These are phyloP conservation scores for Ophiothrix spiculata DNA, from an alignment of 35 echinoderm and acorn worm genomes.

Conservation along the genomic window DNA sequence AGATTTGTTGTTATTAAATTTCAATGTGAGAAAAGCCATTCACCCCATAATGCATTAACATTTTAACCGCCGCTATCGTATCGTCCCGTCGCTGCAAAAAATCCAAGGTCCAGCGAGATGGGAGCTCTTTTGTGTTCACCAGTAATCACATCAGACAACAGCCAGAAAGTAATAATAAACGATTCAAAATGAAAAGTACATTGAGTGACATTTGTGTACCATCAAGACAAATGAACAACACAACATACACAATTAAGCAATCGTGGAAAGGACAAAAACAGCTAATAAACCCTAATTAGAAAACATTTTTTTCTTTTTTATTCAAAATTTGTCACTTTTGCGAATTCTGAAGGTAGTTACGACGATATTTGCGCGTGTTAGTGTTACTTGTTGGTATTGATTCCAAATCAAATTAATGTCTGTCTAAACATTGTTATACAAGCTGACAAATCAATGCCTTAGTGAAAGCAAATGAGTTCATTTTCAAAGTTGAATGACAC, in stretches of 20 bases:
- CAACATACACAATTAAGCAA: not conserved
- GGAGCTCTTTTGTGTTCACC: not conserved
- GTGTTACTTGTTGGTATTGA: conserved; percentile 15
- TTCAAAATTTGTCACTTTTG: no score
- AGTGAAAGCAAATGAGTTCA: conserved; percentile 10
- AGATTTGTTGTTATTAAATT: conserved; percentile 14
- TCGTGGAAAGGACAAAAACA: not conserved
- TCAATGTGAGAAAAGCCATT: not conserved
- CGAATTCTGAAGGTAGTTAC: no score
- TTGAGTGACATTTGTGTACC: not conserved
- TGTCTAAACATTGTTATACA: conserved; percentile 10
- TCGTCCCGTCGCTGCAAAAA: no score
- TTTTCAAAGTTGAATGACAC: conserved; percentile 8
- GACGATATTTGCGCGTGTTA: no score
- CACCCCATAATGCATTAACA: not conserved
- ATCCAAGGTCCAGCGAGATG: not conserved
- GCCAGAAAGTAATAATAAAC: not conserved
- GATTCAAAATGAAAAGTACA: not conserved
- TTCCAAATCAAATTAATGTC: conserved; percentile 8
- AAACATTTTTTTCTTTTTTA: no score
- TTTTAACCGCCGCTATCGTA: not conserved
- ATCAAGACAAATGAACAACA: not conserved
- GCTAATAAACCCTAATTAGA: no score
- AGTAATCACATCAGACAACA: not conserved
- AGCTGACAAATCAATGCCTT: conserved; percentile 7